Conservation (phyloP, 2,113 vertebrate species). For the Ondatra zibethicus region DNA sequence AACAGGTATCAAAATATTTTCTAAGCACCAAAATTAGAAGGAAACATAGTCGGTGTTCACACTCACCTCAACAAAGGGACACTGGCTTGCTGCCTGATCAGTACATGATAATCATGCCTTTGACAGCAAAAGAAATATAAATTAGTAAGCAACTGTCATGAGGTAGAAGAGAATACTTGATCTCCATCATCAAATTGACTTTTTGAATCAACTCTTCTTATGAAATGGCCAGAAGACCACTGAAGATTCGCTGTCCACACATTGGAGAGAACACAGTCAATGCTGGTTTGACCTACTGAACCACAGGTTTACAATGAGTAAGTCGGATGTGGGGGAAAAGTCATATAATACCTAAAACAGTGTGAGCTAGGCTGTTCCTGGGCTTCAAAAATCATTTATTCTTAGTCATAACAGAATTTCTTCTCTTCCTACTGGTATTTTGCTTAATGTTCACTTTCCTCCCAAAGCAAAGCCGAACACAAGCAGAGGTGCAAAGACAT, state of each 20-base stretch:
- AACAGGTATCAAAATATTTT: background rate
- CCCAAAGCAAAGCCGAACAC: background rate
- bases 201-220: background rate
- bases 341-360: background rate
- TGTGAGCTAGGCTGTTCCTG: background rate
- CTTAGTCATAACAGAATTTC: background rate
- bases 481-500: background rate
- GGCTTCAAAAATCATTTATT: background rate
- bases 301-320: background rate
- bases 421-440: background rate
- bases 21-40: background rate
- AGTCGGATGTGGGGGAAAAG: background rate
- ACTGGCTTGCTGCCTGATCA: background rate
- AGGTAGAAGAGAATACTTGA: background rate
- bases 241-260: background rate
- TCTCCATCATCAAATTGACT: background rate
- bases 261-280: background rate
- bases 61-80: background rate
- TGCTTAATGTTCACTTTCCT: constrained; percentile 3
- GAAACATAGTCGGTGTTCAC: background rate
- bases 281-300: background rate
- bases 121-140: background rate
- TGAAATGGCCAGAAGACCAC: background rate
- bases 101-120: background rate
- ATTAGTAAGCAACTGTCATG: background rate